A percentile compares a stretch with the other conserved stretches of the same genome.
phyloP scores from a whole-genome alignment of 2,888 invertebrate genomes.

The Rotaria socialis region DNA sequence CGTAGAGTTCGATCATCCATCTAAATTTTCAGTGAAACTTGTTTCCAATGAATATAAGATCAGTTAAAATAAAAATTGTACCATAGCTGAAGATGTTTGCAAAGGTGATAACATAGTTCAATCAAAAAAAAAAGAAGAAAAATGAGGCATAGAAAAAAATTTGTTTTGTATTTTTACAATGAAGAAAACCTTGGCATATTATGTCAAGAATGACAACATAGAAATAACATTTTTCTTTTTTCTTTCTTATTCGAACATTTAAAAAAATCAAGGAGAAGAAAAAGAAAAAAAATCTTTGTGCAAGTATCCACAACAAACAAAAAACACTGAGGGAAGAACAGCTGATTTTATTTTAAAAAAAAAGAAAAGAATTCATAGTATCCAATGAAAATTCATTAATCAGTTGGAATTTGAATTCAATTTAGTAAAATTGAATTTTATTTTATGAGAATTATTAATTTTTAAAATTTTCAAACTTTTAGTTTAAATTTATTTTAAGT shows the following conservation, averaged over 20 bases:
- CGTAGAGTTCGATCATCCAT: conserved; percentile 14
- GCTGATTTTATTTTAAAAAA: background rate
- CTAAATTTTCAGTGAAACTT: background rate
- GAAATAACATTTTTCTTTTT: background rate
- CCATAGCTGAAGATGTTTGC: background rate
- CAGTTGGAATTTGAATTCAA: background rate
- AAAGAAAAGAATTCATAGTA: background rate
- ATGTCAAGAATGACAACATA: background rate
- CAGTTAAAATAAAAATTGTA: background rate
- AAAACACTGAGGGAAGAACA: background rate
- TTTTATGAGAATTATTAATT: background rate
- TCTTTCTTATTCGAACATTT: background rate
- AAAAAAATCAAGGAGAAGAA: background rate
- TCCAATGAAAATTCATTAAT: background rate
- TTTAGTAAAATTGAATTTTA: background rate
- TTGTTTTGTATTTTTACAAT: background rate
- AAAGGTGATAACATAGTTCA: background rate
- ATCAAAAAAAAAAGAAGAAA: background rate
- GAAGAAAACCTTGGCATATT: background rate
- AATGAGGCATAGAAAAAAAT: background rate
- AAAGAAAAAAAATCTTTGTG: background rate
- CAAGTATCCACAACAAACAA: conserved; percentile 13
- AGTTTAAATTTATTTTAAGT: background rate
- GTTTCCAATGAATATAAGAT: background rate
- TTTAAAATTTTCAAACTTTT: background rate